A percentile compares a stretch with the other conserved stretches of the same genome.
Conservation (phyloP, 1,140 invertebrate species). For the Drosophila erecta region DNA sequence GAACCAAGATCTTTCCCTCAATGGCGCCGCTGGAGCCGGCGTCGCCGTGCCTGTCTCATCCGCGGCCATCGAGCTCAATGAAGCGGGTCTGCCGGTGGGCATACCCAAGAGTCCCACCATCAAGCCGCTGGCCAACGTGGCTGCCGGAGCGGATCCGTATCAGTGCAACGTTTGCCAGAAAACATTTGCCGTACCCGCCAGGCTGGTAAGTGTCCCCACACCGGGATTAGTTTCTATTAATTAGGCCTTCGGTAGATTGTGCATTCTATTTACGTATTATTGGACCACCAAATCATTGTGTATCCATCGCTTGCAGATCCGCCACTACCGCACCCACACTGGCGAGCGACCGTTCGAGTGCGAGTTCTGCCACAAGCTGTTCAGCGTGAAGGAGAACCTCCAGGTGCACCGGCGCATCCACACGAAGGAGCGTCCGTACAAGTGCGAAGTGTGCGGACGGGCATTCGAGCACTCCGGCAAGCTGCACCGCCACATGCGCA, state of each 20-base stretch:
- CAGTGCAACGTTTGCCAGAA: constrained; percentile 96
- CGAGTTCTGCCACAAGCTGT: constrained; percentile 96
- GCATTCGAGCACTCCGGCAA: constrained; percentile 97
- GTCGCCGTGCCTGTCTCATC: not conserved
- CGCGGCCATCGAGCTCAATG: constrained; percentile 62
- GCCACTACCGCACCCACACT: constrained; percentile 96
- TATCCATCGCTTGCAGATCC: constrained; percentile 69
- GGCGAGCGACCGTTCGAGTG: constrained; percentile 94
- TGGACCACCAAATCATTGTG: too few species aligned
- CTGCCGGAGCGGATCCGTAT: constrained; percentile 89
- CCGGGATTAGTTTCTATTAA: too few species aligned
- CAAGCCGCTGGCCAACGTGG: constrained; percentile 79
- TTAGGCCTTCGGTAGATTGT: too few species aligned
- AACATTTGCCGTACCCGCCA: constrained; percentile 95
- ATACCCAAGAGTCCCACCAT: constrained; percentile 79
- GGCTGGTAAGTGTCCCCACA: constrained; percentile 87
- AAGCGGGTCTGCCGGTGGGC: constrained; percentile 67
- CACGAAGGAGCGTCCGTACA: constrained; percentile 92
- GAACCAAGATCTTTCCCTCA: constrained; percentile 52
- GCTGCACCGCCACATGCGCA: constrained; percentile 95
- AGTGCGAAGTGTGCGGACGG: constrained; percentile 95
- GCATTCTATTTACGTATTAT: too few species aligned
- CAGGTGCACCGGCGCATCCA: constrained; percentile 96
- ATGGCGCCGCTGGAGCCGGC: constrained; percentile 1
- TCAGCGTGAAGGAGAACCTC: constrained; percentile 96